Evolutionary conservation across 2,113 vertebrate genomes (phyloP).

Genomic region (Noturus placidus): DNA sequence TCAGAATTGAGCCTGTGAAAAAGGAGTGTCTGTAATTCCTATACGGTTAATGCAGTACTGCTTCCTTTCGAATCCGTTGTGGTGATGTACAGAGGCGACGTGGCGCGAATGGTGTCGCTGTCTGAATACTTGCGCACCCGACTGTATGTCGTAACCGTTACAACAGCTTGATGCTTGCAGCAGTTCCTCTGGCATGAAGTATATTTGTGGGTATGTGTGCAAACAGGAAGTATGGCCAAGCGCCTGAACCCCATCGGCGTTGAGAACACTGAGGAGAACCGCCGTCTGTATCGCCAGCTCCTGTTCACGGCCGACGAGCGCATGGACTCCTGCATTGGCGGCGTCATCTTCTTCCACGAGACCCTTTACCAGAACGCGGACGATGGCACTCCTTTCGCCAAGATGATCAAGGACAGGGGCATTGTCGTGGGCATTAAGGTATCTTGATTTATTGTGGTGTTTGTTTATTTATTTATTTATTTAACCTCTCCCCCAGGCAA

Average conservation of each 20-base stretch:
- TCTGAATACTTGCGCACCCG: too few relatives aligned
- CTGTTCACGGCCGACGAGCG: constrained; percentile 89
- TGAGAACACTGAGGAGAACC: constrained; percentile 96
- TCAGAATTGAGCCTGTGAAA: too few relatives aligned
- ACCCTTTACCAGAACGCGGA: constrained; percentile 94
- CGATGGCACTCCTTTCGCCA: constrained; percentile 81
- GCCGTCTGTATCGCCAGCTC: constrained; percentile 92
- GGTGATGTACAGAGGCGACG: too few relatives aligned
- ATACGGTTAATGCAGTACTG: too few relatives aligned
- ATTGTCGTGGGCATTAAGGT: constrained; percentile 96
- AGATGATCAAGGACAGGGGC: constrained; percentile 88
- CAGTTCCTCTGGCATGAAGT: neutral
- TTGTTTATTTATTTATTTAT: too few relatives aligned
- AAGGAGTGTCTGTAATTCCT: too few relatives aligned
- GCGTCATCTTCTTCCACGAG: constrained; percentile 98
- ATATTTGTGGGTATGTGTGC: neutral
- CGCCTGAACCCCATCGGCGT: constrained; percentile 93
- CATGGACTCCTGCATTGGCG: constrained; percentile 89
- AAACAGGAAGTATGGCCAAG: constrained; percentile 94
- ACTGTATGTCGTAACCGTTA: neutral
- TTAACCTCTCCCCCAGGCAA: too few relatives aligned
- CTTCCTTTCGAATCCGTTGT: too few relatives aligned
- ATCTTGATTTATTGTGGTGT: too few relatives aligned
- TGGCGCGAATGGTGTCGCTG: too few relatives aligned
- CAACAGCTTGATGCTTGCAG: neutral